Percentiles rank a stretch among this genome's conserved stretches.
Evolutionary conservation across 1,140 invertebrate genomes (phyloP).

Genomic region (Drosophila athabasca): DNA sequence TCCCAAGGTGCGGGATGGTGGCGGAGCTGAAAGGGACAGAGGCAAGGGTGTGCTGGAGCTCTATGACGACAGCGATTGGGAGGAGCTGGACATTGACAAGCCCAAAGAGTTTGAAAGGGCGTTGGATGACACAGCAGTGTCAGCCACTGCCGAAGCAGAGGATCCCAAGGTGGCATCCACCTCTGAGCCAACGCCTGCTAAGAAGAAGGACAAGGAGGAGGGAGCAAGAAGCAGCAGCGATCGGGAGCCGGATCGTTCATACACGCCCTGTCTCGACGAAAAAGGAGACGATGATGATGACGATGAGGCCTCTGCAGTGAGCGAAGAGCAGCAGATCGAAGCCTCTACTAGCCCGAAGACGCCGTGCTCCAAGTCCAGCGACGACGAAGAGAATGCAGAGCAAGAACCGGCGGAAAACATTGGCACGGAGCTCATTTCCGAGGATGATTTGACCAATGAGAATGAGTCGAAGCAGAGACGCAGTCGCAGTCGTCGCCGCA

Average conservation of each 20-base stretch:
- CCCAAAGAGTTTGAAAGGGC: constrained; percentile 75
- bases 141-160: neutral
- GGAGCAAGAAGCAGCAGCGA: constrained; percentile 30
- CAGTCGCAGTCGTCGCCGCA: constrained; percentile 45
- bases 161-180: neutral
- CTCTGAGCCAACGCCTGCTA: constrained; percentile 11
- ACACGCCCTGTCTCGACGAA: constrained; percentile 88
- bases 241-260: constrained; percentile 85
- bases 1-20: constrained; percentile 41
- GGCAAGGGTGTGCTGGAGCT: constrained; percentile 77
- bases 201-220: constrained; percentile 2
- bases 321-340: neutral
- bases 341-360: constrained; percentile 14
- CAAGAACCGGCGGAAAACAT: constrained; percentile 84
- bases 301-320: constrained; percentile 3
- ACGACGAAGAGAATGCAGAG: constrained; percentile 12
- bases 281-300: constrained; percentile 82
- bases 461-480: constrained; percentile 57
- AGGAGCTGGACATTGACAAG: constrained; percentile 79
- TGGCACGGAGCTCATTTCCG: constrained; percentile 89
- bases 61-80: constrained; percentile 83
- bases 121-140: constrained; percentile 14
- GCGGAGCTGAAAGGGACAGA: constrained; percentile 40
- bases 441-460: constrained; percentile 85
- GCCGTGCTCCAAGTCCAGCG: constrained; percentile 12